Evolutionary conservation across 2,113 vertebrate species (phyloP), one percentile per base, ranked within the genome.

Genomic region (Carassius gibelio): DNA sequence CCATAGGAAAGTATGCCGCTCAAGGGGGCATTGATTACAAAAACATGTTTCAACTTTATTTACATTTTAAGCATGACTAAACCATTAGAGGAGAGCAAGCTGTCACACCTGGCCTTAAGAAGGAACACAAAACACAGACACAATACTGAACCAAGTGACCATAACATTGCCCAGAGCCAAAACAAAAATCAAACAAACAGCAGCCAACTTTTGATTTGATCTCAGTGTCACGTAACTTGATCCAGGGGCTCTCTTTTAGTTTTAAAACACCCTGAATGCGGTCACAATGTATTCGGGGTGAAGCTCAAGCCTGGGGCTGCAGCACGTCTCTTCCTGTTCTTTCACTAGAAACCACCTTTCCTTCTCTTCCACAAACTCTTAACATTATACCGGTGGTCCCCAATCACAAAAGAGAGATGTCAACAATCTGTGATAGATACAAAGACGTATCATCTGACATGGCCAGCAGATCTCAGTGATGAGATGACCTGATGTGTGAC

Each of bases 241-340:
- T 81, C 62, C 75, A 59, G 17, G 78, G 66, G 13, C 66, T 45
- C 36, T 55, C 36, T 77, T 85, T 86, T 77, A 78, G 62, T 5
- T 30, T 72, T 59, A 81, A 36, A 76, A 52, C 82, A 68, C 55
- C 75, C 42, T 80, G 30, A 88, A 87, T 64, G 61, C 0, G 2
- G 14, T 50, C 14, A 82, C 52, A 77, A 59, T 45, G 77, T 75
- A 78, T 71, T 75, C 30, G 36, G 55, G 84, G 81, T 84, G 83
- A 85, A 86, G 68, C n/a, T 34, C 38, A 45, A 5, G 85, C 85
- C 84, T 81, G 5, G 45, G 72, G 87, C 62, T 62, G 19, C 75
- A 57, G 66, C 48, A 50, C 59, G 19, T 84, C 21, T 23, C 77
- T 86, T 88, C 82, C 87, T 77, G 84, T 83, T 42, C 81, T 75